Base-by-base conservation (phyloP, 2,797 vertebrate species). In the Pseudochaenichthys georgianus region DNA sequence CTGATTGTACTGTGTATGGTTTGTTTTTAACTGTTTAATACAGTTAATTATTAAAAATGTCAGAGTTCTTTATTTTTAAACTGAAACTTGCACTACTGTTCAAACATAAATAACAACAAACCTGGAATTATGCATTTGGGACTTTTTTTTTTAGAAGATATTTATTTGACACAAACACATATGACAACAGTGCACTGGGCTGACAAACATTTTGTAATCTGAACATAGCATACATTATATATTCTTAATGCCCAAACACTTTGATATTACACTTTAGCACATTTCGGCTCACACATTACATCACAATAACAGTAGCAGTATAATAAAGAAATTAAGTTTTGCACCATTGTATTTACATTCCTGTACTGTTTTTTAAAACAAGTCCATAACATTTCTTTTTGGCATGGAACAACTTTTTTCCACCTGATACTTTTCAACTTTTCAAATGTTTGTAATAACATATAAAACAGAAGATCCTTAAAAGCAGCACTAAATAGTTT, bases 281-380 rank as follows among this genome's bases (percentile, higher is more conserved):
- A 64, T 5, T 66, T 13, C 50, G 45, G 23, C 51, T 58, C 42
- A 21, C 9, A 2, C 5, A 15, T 16, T 17, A 61, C n/a, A 64
- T 42, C 2, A 9, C 2, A 0, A 21, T 57, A 46, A 50, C 10
- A 54, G 43, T 6, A 60, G 9, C 13, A 55, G 3, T 53, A 21
- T 23, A 1, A 34, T 57, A 3, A 73, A 60, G 12, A 60, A 34
- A 73, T 58, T 28, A 21, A 34, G 6, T 70, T 67, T 43, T n/a
- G 47, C 7, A 41, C 9, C 9, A 16, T 11, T n/a, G 11, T 61
- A 65, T 50, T 13, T 1, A 66, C 31, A 9, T 53, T 34, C 23
- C 31, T 13, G 55, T 13, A n/a, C 43, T 51, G 3, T 23, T 31
- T 66, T 46, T 54, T 45, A 31, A 28, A 43, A 66, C 8, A 70